These are phyloP conservation scores for Urocyon cinereoargenteus DNA, from an alignment of 2,797 vertebrate species.

Conservation along the genomic window DNA sequence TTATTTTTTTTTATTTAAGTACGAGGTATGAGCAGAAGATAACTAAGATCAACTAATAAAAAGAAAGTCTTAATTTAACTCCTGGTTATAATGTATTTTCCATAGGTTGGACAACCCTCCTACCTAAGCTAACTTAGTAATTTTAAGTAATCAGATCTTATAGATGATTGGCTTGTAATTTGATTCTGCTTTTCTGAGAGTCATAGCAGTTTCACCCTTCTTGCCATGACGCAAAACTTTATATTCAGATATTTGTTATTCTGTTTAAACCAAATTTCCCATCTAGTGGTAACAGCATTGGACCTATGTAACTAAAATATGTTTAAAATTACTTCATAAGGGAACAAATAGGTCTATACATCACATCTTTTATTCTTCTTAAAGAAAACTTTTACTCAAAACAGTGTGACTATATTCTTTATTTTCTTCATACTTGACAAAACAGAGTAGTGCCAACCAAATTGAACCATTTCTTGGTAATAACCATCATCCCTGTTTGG, in stretches of 20 bases:
- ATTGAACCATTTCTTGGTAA: constrained; percentile 75
- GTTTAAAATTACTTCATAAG: constrained; percentile 16
- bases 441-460: constrained; percentile 56
- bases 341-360: not conserved
- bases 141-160: not conserved
- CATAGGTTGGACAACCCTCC: not conserved
- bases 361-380: not conserved
- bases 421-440: constrained; percentile 76
- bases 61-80: not conserved
- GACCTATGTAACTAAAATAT: not conserved
- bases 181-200: not conserved
- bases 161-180: not conserved
- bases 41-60: not conserved
- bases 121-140: not conserved
- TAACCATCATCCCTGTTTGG: constrained; percentile 54
- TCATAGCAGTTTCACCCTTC: not conserved
- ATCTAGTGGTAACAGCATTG: not conserved
- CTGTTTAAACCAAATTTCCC: not conserved
- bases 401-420: constrained; percentile 17
- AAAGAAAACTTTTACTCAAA: constrained; percentile 21
- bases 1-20: not conserved
- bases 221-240: not conserved
- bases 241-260: not conserved
- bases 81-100: not conserved
- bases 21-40: not conserved